These are phyloP conservation scores for Limulus polyphemus DNA, from an alignment of 2,888 invertebrate genomes.

Conservation along the genomic window DNA sequence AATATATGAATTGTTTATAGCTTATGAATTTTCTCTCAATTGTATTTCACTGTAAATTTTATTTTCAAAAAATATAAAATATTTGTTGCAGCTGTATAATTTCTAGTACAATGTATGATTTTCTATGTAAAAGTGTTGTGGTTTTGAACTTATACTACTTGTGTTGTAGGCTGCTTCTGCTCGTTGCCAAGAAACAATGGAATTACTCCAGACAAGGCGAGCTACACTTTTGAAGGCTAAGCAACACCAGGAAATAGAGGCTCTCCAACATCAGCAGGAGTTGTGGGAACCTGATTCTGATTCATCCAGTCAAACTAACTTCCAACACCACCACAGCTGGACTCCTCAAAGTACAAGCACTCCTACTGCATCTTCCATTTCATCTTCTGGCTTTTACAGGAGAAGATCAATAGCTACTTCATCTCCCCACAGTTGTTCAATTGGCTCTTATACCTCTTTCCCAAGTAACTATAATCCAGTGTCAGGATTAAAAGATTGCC, in stretches of 20 bases:
- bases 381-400: constrained; percentile 5
- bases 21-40: no score
- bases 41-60: no score
- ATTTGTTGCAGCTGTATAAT: no score
- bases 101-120: no score
- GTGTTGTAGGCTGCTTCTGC: constrained; percentile 37
- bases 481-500: constrained; percentile 10
- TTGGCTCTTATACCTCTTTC: constrained; percentile 20
- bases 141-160: neutral
- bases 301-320: constrained; percentile 11
- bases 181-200: constrained; percentile 41
- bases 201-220: constrained; percentile 33
- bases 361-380: constrained; percentile 2
- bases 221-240: constrained; percentile 30
- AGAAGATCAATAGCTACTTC: constrained; percentile 13
- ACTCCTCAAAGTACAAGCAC: constrained; percentile 13
- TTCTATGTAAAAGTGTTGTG: no score
- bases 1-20: no score
- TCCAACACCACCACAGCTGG: constrained; percentile 16
- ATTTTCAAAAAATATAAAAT: no score
- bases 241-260: constrained; percentile 23
- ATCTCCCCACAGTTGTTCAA: constrained; percentile 13
- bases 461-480: constrained; percentile 19
- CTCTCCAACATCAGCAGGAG: neutral
- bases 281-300: neutral